Conservation (phyloP, 2,113 vertebrate species). For the Pseudopodoces humilis region DNA sequence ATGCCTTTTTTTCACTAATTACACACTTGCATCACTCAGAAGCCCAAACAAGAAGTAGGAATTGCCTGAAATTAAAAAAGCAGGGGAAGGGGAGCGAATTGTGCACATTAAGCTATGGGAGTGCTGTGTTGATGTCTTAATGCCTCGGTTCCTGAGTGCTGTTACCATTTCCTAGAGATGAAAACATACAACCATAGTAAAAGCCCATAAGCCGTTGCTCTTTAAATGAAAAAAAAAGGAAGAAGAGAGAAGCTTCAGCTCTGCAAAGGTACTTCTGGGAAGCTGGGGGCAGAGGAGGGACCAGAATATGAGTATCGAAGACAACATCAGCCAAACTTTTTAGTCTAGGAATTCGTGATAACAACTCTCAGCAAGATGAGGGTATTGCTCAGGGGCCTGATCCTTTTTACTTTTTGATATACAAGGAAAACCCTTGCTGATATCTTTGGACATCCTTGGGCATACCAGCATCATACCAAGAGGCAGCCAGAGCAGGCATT, state of each 20-base stretch:
- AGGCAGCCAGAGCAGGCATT: background rate
- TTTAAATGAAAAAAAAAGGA: background rate
- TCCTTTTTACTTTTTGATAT: background rate
- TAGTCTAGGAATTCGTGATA: background rate
- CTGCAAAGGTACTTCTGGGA: background rate
- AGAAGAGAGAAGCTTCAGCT: background rate
- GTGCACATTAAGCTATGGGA: background rate
- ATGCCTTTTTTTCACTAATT: conserved; percentile 43
- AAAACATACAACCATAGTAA: background rate
- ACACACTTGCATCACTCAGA: background rate
- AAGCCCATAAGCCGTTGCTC: background rate
- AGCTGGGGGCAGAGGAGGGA: background rate
- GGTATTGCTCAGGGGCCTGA: background rate
- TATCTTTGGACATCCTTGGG: background rate
- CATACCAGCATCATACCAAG: background rate
- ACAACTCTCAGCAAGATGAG: background rate
- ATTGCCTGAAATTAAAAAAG: conserved; percentile 48
- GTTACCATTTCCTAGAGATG: background rate
- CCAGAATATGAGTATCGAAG: background rate
- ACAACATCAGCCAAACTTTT: background rate
- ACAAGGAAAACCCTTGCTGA: background rate
- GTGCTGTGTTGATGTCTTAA: conserved; percentile 20
- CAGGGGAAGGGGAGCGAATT: background rate
- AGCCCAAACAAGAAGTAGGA: conserved; percentile 12
- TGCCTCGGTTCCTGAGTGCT: background rate